Evolutionary conservation across 64 coral and sea anemone species (phyloP).

Genomic region (Catalaphyllia jardinei): DNA sequence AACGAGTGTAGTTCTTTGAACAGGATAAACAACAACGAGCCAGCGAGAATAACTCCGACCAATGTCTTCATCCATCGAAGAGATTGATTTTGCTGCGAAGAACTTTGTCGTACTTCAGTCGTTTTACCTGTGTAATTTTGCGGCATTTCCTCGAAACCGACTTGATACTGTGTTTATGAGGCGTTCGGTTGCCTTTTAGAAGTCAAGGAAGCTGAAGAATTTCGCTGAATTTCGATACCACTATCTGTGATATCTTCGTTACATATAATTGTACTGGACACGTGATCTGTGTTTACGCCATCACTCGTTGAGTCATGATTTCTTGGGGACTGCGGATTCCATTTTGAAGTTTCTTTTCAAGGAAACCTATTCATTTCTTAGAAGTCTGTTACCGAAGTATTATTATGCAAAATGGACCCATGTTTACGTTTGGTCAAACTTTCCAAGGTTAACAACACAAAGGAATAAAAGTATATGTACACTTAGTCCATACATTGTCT

Average conservation of each 20-base stretch:
- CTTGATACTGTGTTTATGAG: too few species aligned
- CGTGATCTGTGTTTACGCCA: constrained; percentile 25
- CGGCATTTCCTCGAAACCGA: background rate
- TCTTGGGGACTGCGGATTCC: constrained; percentile 19
- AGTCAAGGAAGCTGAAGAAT: constrained; percentile 30
- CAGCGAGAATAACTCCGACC: background rate
- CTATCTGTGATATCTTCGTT: background rate
- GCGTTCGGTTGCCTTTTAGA: background rate
- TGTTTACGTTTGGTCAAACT: constrained; percentile 13
- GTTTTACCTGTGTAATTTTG: background rate
- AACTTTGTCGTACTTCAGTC: background rate
- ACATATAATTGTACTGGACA: background rate
- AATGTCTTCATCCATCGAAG: background rate
- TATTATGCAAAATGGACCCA: constrained; percentile 23
- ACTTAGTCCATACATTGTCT: background rate
- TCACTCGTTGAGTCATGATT: constrained; percentile 14
- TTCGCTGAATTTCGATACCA: background rate
- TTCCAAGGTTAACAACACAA: background rate
- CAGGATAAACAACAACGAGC: background rate
- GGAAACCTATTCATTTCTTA: background rate
- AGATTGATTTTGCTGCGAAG: background rate
- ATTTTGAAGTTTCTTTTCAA: background rate
- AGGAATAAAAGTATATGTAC: background rate
- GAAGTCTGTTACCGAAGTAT: background rate
- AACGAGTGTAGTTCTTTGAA: background rate